Conservation (phyloP, 1,140 invertebrate species). For the Rhopalosiphum maidis region DNA sequence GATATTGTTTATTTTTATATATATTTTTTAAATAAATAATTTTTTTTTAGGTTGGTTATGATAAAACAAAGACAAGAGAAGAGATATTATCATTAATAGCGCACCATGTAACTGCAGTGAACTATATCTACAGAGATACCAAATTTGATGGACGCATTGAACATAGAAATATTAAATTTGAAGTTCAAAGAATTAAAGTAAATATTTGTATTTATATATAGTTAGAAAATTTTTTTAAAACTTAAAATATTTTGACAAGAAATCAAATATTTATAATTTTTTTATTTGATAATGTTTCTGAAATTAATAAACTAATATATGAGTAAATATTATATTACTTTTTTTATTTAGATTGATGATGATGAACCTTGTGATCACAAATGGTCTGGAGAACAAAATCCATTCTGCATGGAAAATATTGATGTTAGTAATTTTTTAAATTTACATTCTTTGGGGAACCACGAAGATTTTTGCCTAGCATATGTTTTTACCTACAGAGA, state of each 20-base stretch:
- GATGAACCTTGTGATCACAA: slow-evolving; percentile 77
- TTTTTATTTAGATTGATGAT: slow-evolving; percentile 79
- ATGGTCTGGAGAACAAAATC: slow-evolving; percentile 78
- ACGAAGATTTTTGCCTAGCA: slow-evolving; percentile 97
- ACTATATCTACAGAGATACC: slow-evolving; percentile 96
- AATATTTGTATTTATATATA: slow-evolving; percentile 38
- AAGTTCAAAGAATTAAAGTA: slow-evolving; percentile 95
- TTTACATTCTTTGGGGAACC: slow-evolving; percentile 94
- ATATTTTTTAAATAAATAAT: background rate
- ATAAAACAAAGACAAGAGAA: slow-evolving; percentile 85
- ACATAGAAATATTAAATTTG: slow-evolving; percentile 95
- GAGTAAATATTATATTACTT: background rate
- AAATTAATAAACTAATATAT: background rate
- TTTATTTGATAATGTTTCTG: background rate
- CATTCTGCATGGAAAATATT: slow-evolving; percentile 96
- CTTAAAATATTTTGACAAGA: background rate
- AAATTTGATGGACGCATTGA: slow-evolving; percentile 87
- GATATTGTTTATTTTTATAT: background rate
- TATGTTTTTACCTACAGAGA: slow-evolving; percentile 99
- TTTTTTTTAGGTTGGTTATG: slow-evolving; percentile 61
- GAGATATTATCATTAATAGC: slow-evolving; percentile 97
- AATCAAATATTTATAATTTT: background rate
- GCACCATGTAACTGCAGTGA: slow-evolving; percentile 97
- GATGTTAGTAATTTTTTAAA: slow-evolving; percentile 99
- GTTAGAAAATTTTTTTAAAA: background rate